Evolutionary conservation across 2,797 vertebrate species (phyloP).

Genomic region (Gymnopithys bicolor): DNA sequence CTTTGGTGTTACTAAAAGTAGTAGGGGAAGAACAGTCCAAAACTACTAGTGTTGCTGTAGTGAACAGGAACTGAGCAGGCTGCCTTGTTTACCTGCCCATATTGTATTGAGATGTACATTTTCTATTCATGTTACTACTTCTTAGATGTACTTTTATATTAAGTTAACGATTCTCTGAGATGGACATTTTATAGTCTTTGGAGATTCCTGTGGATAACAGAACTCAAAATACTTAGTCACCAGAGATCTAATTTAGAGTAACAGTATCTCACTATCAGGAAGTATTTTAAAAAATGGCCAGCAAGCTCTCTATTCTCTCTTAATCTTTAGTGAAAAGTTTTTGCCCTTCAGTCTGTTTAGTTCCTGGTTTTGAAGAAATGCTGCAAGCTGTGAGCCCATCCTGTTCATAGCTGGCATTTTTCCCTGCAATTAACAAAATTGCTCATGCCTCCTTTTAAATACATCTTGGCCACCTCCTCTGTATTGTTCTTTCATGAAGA

Average conservation of each 20-base stretch:
- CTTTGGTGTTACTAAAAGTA: neutral
- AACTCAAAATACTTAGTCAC: neutral
- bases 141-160: neutral
- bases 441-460: conserved; percentile 23
- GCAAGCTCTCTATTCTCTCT: neutral
- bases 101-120: neutral
- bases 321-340: neutral
- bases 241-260: neutral
- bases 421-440: conserved; percentile 66
- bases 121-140: neutral
- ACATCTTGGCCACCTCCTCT: conserved; percentile 31
- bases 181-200: neutral
- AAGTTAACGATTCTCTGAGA: neutral
- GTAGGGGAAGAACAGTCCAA: neutral
- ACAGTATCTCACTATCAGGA: neutral
- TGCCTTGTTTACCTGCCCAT: neutral
- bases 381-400: neutral
- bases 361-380: conserved; percentile 19
- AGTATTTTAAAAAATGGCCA: neutral
- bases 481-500: conserved; percentile 63
- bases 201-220: neutral
- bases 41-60: neutral
- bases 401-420: conserved; percentile 46
- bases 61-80: neutral
- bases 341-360: conserved; percentile 1